These are phyloP conservation scores for Austrofundulus limnaeus DNA, from an alignment of 2,113 vertebrate species.

Conservation along the genomic window DNA sequence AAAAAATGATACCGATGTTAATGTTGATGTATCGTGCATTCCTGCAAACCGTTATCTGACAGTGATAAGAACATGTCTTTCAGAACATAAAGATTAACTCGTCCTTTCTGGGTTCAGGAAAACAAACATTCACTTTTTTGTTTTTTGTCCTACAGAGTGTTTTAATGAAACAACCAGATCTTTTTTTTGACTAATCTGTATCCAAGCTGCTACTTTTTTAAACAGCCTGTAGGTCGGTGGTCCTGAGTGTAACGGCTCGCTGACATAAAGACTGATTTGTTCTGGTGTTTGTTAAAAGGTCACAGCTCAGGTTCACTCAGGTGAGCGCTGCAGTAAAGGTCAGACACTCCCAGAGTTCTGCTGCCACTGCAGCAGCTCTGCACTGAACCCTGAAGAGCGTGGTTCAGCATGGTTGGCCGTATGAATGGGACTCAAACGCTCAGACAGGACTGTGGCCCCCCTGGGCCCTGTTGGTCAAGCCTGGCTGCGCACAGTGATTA, in stretches of 20 bases:
- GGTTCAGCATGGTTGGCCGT: slow-evolving; percentile 54
- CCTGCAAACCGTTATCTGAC: no score
- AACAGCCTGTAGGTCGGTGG: background rate
- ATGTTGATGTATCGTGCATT: no score
- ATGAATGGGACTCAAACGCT: slow-evolving; percentile 3
- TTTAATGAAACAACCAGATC: no score
- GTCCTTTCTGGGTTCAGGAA: no score
- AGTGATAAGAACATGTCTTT: no score
- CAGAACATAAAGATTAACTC: no score
- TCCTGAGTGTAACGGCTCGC: background rate
- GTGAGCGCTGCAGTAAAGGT: slow-evolving; percentile 41
- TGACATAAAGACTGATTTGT: slow-evolving; percentile 7
- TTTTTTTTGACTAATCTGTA: no score
- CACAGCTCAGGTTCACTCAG: slow-evolving; percentile 18
- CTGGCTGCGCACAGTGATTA: slow-evolving; percentile 72
- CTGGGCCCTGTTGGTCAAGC: slow-evolving; percentile 59
- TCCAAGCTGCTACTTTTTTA: no score
- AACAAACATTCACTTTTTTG: no score
- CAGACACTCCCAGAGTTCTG: slow-evolving; percentile 26
- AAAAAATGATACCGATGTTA: no score
- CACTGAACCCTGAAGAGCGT: slow-evolving; percentile 66
- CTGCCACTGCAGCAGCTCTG: slow-evolving; percentile 29
- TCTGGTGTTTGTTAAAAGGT: slow-evolving; percentile 40
- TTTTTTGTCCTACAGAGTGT: no score
- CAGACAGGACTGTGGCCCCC: slow-evolving; percentile 5